Conservation (phyloP, 2,113 vertebrate genomes). For the Pagrus major region DNA sequence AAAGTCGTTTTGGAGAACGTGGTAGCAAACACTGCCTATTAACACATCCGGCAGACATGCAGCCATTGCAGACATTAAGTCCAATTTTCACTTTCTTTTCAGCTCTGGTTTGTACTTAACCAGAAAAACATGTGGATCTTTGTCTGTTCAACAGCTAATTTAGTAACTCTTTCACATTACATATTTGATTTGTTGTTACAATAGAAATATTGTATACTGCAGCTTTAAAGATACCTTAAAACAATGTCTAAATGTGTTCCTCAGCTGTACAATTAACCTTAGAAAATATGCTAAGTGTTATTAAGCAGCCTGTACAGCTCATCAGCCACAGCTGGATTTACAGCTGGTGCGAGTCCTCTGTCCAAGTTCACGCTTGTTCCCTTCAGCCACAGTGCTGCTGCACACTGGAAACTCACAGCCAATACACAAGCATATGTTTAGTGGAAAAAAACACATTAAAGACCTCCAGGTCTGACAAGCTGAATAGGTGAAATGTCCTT, state of each 20-base stretch:
- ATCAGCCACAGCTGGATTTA: not conserved
- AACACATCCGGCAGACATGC: not conserved
- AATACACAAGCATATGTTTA: not conserved
- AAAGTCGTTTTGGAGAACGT: not conserved
- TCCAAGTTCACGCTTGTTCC: not conserved
- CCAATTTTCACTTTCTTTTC: not conserved
- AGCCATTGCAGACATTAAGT: too few species aligned
- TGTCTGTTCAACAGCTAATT: not conserved
- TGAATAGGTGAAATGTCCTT: not conserved
- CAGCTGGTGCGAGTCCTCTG: not conserved
- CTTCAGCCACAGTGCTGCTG: not conserved
- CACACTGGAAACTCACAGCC: not conserved
- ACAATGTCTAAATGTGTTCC: not conserved
- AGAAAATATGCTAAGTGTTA: not conserved
- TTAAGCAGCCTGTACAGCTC: not conserved
- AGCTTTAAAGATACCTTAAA: not conserved
- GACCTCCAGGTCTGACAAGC: conserved; percentile 3
- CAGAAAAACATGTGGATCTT: not conserved
- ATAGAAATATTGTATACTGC: not conserved
- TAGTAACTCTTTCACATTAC: not conserved
- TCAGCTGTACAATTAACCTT: not conserved
- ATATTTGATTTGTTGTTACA: not conserved
- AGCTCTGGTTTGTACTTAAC: too few species aligned
- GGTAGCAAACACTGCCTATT: not conserved
- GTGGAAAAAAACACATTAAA: not conserved